Conservation (phyloP, 2,797 vertebrate genomes). For the Cercopithecus petaurista region DNA sequence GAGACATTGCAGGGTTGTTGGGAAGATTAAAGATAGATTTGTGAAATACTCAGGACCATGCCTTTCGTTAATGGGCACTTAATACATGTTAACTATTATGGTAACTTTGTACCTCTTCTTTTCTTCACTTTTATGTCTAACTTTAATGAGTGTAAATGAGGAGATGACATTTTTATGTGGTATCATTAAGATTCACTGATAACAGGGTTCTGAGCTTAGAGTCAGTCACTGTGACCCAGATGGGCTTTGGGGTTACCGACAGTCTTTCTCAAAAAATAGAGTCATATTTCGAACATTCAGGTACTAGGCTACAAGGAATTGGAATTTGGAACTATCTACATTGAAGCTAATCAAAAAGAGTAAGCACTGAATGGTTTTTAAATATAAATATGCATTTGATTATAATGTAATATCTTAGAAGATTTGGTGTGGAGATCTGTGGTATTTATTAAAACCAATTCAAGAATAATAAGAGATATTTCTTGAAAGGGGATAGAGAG, state of each 20-base stretch:
- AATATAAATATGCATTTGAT: slow-evolving; percentile 52
- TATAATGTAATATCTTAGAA: slow-evolving; percentile 60
- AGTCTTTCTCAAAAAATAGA: background rate
- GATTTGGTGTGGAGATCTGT: slow-evolving; percentile 50
- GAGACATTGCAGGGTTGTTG: background rate
- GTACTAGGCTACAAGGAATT: background rate
- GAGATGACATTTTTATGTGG: background rate
- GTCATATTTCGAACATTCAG: background rate
- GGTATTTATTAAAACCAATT: slow-evolving; percentile 65
- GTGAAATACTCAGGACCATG: background rate
- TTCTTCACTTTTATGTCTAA: background rate
- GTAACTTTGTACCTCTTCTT: background rate
- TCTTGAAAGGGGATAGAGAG: slow-evolving; percentile 59
- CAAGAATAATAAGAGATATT: slow-evolving; percentile 51
- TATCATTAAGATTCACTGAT: background rate
- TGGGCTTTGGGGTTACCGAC: background rate
- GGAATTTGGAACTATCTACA: background rate
- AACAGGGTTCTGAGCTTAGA: background rate
- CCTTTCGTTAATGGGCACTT: background rate
- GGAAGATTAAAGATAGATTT: background rate
- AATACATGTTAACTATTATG: fast-evolving
- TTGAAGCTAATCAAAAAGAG: slow-evolving; percentile 45
- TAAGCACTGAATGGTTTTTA: slow-evolving; percentile 38
- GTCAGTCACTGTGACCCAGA: background rate
- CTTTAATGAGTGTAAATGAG: background rate